Conservation (phyloP, 2,113 vertebrate genomes). For the Brevimyrus niger region DNA sequence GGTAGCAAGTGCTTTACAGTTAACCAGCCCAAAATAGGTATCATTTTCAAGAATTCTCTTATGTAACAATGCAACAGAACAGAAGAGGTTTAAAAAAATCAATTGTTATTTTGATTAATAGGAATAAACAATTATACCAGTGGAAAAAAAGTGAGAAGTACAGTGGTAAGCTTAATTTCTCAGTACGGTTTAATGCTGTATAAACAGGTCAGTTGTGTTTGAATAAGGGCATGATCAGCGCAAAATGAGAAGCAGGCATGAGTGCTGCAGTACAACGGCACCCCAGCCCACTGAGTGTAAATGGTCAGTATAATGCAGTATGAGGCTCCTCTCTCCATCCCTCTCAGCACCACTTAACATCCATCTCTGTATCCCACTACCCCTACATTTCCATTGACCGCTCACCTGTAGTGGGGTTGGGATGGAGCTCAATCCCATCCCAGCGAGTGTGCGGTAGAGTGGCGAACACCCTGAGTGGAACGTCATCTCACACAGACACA, state of each 20-base stretch:
- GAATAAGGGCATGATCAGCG: background rate
- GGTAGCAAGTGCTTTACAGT: background rate
- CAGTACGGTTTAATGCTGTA: background rate
- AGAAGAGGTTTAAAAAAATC: background rate
- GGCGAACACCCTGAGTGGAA: background rate
- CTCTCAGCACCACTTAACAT: background rate
- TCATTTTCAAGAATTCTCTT: background rate
- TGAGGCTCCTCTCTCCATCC: background rate
- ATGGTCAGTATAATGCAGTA: background rate
- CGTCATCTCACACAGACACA: background rate
- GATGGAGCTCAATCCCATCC: background rate
- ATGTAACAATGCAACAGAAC: background rate
- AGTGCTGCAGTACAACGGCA: background rate
- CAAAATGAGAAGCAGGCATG: background rate
- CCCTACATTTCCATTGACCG: background rate
- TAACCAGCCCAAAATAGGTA: background rate
- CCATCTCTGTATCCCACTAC: background rate
- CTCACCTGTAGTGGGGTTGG: background rate
- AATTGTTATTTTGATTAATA: constrained; percentile 9
- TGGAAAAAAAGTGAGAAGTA: background rate
- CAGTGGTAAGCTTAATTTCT: background rate
- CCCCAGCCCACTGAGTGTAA: background rate
- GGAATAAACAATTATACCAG: background rate
- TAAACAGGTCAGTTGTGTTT: background rate
- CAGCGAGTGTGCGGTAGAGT: background rate